phyloP scores from a whole-genome alignment of 2,797 vertebrate genomes.

The Sciaenops ocellatus region DNA sequence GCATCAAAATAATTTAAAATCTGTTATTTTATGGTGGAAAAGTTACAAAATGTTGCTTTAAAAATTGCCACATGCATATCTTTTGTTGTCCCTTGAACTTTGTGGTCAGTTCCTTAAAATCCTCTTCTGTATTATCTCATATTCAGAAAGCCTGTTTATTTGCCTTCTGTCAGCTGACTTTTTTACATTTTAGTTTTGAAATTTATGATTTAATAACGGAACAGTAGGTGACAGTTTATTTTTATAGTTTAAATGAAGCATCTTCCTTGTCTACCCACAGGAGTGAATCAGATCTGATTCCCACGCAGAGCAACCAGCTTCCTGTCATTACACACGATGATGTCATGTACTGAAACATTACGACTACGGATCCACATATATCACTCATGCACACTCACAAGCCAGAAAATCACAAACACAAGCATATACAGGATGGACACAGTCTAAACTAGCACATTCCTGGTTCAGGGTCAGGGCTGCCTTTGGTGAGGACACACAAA shows the following conservation, averaged over 20 bases:
- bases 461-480: slow-evolving; percentile 54
- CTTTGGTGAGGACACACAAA: slow-evolving; percentile 48
- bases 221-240: not conserved
- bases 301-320: slow-evolving; percentile 23
- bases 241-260: not conserved
- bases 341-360: slow-evolving; percentile 60
- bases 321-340: slow-evolving; percentile 49
- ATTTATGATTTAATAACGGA: not conserved
- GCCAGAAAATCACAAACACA: slow-evolving; percentile 34
- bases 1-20: no score
- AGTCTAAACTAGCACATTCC: slow-evolving; percentile 66
- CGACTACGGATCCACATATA: slow-evolving; percentile 17
- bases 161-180: not conserved
- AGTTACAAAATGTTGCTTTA: no score
- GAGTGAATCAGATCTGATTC: slow-evolving; percentile 11
- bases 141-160: not conserved
- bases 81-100: no score
- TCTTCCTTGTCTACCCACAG: slow-evolving; percentile 7
- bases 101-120: no score
- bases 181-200: not conserved
- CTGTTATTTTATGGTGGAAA: no score
- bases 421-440: slow-evolving; percentile 29
- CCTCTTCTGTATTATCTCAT: not conserved
- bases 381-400: slow-evolving; percentile 21
- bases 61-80: no score